Evolutionary conservation across 2,797 vertebrate genomes (phyloP).

Genomic region (Neopelma chrysocephalum): DNA sequence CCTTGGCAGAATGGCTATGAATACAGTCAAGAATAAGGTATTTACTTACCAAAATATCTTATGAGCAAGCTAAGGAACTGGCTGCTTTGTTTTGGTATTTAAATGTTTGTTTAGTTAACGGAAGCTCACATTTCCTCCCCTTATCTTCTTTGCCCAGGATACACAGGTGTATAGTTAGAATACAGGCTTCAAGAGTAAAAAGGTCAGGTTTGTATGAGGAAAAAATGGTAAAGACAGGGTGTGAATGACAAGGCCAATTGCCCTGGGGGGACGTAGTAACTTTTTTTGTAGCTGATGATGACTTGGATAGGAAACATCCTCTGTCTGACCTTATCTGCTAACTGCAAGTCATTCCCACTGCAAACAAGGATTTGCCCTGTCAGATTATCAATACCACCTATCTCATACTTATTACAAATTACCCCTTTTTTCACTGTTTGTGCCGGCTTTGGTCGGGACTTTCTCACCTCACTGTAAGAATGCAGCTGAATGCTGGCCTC

Average conservation of each 20-base stretch:
- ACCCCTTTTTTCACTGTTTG: not conserved
- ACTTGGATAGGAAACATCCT: not conserved
- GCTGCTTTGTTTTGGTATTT: not conserved
- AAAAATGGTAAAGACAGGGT: not conserved
- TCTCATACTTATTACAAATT: not conserved
- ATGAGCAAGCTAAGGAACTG: not conserved
- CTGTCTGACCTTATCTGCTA: constrained; percentile 31
- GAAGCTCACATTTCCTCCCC: not conserved
- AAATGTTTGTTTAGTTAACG: not conserved
- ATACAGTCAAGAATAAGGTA: not conserved
- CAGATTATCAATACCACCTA: constrained; percentile 19
- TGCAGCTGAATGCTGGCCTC: not conserved
- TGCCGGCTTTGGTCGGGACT: not conserved
- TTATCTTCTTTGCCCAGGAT: not conserved
- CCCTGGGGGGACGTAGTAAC: not conserved
- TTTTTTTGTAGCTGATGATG: not conserved
- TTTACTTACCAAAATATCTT: not conserved
- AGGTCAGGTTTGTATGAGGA: not conserved
- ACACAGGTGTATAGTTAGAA: not conserved
- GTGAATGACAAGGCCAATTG: not conserved
- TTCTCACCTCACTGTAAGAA: not conserved
- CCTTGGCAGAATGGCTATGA: not conserved
- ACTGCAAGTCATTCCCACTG: constrained; percentile 19
- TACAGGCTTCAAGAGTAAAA: not conserved
- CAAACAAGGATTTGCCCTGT: not conserved